Percentiles rank a stretch among this genome's conserved stretches.
phyloP scores from a whole-genome alignment of 2,797 vertebrate genomes.

The Enteromius paludinosus region DNA sequence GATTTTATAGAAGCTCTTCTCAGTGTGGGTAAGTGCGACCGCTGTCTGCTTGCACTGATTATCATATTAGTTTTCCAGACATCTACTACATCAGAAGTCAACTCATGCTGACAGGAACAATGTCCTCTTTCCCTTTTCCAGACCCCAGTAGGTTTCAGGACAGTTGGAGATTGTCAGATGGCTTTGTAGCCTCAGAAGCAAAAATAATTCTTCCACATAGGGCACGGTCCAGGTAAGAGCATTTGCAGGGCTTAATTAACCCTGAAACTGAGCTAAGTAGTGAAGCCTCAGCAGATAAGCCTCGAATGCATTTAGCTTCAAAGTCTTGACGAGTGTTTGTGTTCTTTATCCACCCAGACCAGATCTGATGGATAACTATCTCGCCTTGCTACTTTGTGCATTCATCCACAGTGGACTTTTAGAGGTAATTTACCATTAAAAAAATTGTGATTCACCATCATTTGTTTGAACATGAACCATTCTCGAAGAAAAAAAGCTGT shows the following conservation, averaged over 20 bases:
- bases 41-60: not conserved
- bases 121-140: slow-evolving; percentile 60
- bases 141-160: slow-evolving; percentile 96
- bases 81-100: slow-evolving; percentile 10
- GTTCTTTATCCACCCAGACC: slow-evolving; percentile 75
- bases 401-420: slow-evolving; percentile 94
- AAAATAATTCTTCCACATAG: slow-evolving; percentile 95
- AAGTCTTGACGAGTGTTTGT: slow-evolving; percentile 14
- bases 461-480: not conserved
- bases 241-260: slow-evolving; percentile 6
- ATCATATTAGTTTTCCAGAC: not conserved
- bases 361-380: slow-evolving; percentile 98
- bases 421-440: slow-evolving; percentile 80
- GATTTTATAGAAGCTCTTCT: slow-evolving; percentile 94
- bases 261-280: not conserved
- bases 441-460: not conserved
- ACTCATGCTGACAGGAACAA: not conserved
- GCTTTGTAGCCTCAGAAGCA: slow-evolving; percentile 96
- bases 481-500: not conserved
- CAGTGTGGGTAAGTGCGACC: slow-evolving; percentile 88
- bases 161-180: slow-evolving; percentile 96
- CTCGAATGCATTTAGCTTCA: not conserved
- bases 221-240: slow-evolving; percentile 90
- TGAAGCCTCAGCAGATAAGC: not conserved
- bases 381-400: slow-evolving; percentile 93